These are phyloP conservation scores for Drosophila pectinifera DNA, from an alignment of 1,140 invertebrate species.

Conservation along the genomic window DNA sequence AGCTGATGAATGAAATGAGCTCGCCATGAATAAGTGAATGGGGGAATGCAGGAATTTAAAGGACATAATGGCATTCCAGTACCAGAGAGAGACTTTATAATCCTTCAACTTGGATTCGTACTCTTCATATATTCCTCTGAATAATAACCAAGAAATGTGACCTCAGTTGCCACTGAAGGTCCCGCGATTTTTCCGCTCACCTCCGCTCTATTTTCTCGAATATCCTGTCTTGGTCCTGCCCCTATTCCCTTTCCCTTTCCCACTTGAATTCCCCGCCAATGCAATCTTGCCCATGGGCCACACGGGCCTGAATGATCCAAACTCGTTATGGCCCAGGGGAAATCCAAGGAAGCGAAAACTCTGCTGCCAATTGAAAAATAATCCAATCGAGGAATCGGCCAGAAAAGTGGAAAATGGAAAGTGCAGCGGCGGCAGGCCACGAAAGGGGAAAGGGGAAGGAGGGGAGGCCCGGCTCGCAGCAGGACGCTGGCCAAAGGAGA, in stretches of 20 bases:
- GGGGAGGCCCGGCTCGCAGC: slow-evolving; percentile 5
- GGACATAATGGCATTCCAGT: too few relatives aligned
- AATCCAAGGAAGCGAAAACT: slow-evolving; percentile 67
- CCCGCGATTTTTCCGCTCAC: too few relatives aligned
- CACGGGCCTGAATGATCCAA: slow-evolving; percentile 27
- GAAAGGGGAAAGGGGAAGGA: background rate
- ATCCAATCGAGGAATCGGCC: slow-evolving; percentile 63
- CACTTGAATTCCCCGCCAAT: slow-evolving; percentile 8
- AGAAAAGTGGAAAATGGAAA: slow-evolving; percentile 52
- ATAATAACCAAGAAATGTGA: too few relatives aligned
- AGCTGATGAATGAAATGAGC: slow-evolving; percentile 28
- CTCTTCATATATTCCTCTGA: too few relatives aligned
- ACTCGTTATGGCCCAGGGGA: slow-evolving; percentile 19
- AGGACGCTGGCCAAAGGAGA: slow-evolving; percentile 11
- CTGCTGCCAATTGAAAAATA: slow-evolving; percentile 76
- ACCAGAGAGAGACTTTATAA: too few relatives aligned
- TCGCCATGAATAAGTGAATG: slow-evolving; percentile 15
- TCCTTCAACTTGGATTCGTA: too few relatives aligned
- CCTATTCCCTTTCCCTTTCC: background rate
- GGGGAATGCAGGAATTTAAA: slow-evolving; percentile 9
- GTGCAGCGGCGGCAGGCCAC: slow-evolving; percentile 14
- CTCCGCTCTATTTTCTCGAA: background rate
- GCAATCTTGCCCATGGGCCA: slow-evolving; percentile 1
- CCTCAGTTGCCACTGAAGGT: too few relatives aligned
- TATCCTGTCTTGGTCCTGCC: background rate